Percentiles rank a stretch among this genome's conserved stretches.
phyloP scores from a whole-genome alignment of 2,888 invertebrate genomes.

The Neuroscelio doddi region DNA sequence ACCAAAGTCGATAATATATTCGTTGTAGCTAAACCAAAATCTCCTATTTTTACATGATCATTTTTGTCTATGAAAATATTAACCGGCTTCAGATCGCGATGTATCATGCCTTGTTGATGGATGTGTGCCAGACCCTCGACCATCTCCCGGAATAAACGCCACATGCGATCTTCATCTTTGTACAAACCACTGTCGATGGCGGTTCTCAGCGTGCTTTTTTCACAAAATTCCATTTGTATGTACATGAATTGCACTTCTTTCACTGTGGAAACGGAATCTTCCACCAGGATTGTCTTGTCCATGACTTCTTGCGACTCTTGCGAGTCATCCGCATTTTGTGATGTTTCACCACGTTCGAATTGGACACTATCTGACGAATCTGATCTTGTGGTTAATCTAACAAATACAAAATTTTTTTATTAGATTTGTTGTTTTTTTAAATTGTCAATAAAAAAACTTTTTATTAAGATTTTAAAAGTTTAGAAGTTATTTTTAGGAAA shows the following conservation, averaged over 20 bases:
- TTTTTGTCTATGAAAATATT: constrained; percentile 96
- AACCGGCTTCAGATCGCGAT: constrained; percentile 88
- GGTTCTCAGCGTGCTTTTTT: constrained; percentile 91
- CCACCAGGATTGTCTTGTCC: neutral
- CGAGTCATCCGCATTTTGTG: constrained; percentile 1
- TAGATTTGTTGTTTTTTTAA: too few relatives aligned
- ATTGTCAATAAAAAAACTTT: too few relatives aligned
- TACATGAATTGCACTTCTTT: constrained; percentile 83
- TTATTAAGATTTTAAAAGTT: too few relatives aligned
- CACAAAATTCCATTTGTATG: constrained; percentile 99
- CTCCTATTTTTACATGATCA: constrained; percentile 98
- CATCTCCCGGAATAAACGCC: constrained; percentile 96
- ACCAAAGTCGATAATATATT: constrained; percentile 74
- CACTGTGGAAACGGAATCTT: constrained; percentile 3
- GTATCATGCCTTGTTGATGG: constrained; percentile 93
- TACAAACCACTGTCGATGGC: constrained; percentile 90
- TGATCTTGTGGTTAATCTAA: constrained; percentile 60
- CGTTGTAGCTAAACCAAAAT: constrained; percentile 96
- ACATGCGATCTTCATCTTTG: constrained; percentile 85
- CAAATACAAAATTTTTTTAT: neutral
- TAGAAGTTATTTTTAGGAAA: too few relatives aligned
- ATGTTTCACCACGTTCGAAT: constrained; percentile 74
- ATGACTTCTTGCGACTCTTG: constrained; percentile 6
- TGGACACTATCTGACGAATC: constrained; percentile 78
- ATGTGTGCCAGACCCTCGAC: constrained; percentile 93